A percentile compares a stretch with the other conserved stretches of the same genome.
These are phyloP conservation scores for Ypsolopha scabrella DNA, from an alignment of 2,888 invertebrate genomes.

Conservation along the genomic window DNA sequence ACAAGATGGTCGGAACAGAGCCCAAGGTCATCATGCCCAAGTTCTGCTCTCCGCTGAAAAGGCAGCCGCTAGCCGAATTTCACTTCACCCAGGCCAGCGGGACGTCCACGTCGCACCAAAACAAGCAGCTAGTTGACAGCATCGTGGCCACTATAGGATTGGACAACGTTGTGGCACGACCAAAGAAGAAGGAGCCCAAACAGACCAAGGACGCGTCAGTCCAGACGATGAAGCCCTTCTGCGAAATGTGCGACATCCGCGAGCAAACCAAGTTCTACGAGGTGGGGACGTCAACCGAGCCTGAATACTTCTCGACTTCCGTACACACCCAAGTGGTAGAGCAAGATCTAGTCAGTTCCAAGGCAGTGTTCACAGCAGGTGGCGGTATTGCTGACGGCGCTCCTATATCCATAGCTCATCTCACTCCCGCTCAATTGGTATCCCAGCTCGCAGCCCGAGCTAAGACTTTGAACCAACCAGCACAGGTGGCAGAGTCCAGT, in stretches of 20 bases:
- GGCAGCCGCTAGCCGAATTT: constrained; percentile 41
- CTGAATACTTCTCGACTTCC: constrained; percentile 33
- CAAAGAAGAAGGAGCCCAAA: constrained; percentile 34
- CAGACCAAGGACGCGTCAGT: constrained; percentile 45
- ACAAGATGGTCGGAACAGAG: constrained; percentile 25
- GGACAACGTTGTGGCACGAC: constrained; percentile 33
- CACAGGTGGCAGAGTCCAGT: not conserved
- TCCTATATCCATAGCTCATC: constrained; percentile 53
- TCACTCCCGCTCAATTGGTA: constrained; percentile 59
- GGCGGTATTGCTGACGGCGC: constrained; percentile 40
- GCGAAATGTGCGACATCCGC: constrained; percentile 53
- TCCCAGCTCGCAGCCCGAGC: constrained; percentile 59
- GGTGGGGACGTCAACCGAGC: constrained; percentile 30
- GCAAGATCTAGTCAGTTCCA: constrained; percentile 48
- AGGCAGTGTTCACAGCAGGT: constrained; percentile 46
- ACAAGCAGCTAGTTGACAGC: constrained; percentile 49
- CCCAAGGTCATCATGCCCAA: constrained; percentile 32
- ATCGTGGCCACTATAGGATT: constrained; percentile 42
- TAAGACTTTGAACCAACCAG: constrained; percentile 44
- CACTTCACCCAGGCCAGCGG: constrained; percentile 37
- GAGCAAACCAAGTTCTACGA: constrained; percentile 30
- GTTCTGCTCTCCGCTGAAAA: constrained; percentile 55
- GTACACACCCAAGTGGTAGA: constrained; percentile 58
- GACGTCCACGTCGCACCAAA: constrained; percentile 29
- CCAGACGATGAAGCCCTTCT: constrained; percentile 46